Conservation (phyloP, 2,113 vertebrate genomes). For the Columba livia region DNA sequence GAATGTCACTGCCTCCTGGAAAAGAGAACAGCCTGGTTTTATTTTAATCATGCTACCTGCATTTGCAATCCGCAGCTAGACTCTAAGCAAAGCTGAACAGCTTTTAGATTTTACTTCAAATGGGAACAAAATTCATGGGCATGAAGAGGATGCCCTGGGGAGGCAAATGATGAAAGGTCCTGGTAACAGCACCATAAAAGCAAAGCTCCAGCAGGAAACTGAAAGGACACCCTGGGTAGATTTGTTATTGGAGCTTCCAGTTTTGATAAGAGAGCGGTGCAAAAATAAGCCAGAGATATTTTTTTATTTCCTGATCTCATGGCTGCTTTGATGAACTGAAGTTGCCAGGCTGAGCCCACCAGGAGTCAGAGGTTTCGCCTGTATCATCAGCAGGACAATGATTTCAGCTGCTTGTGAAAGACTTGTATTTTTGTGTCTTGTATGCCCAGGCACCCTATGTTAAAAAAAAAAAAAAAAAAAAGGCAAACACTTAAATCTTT, state of each 20-base stretch:
- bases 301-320: not conserved
- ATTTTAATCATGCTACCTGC: not conserved
- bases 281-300: not conserved
- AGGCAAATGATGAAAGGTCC: not conserved
- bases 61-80: not conserved
- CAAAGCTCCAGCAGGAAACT: not conserved
- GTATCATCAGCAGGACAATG: not conserved
- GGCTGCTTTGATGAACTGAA: not conserved
- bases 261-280: not conserved
- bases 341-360: fast-evolving
- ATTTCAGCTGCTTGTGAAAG: not conserved
- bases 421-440: not conserved
- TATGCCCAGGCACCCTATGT: not conserved
- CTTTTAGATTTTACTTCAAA: slow-evolving; percentile 3
- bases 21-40: not conserved
- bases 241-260: not conserved
- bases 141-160: not conserved
- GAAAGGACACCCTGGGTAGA: not conserved
- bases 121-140: not conserved
- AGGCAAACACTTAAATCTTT: not conserved
- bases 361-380: not conserved
- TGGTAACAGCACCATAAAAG: not conserved
- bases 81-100: not conserved
- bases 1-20: not conserved
- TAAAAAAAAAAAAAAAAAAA: not conserved